Conservation (phyloP, 2,113 vertebrate genomes). For the Potamarius usumacintae region DNA sequence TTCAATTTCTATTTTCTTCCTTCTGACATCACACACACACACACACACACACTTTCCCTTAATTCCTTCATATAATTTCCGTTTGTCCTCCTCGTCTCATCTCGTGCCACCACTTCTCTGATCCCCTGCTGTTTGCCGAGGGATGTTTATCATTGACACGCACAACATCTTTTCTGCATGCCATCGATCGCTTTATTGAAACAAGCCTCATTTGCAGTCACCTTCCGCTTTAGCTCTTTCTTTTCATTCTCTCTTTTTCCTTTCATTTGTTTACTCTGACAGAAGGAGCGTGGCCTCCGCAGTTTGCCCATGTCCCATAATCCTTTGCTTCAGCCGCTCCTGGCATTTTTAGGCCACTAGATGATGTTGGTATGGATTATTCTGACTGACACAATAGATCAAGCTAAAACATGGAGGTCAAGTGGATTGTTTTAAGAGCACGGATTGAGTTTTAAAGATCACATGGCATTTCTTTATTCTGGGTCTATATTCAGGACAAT, state of each 20-base stretch:
- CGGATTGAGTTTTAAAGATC: not conserved
- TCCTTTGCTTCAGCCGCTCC: conserved; percentile 69
- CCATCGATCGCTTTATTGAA: conserved; percentile 77
- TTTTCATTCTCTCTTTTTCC: not conserved
- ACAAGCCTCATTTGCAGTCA: conserved; percentile 80
- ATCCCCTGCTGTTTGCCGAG: conserved; percentile 63
- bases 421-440: not conserved
- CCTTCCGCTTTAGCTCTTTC: conserved; percentile 63
- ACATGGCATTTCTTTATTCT: not conserved
- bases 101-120: conserved; percentile 3
- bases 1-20: conserved; percentile 41
- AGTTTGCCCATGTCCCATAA: conserved; percentile 62
- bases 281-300: conserved; percentile 21
- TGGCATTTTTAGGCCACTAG: conserved; percentile 42
- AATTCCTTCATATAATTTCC: conserved; percentile 28
- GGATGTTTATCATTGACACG: conserved; percentile 71
- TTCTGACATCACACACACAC: conserved; percentile 9
- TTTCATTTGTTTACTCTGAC: conserved; percentile 37
- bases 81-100: conserved; percentile 1
- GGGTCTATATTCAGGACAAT: not conserved
- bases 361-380: conserved; percentile 22
- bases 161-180: conserved; percentile 73
- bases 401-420: not conserved
- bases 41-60: conserved; percentile 18
- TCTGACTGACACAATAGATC: conserved; percentile 16